A percentile compares a stretch with the other conserved stretches of the same genome.
Evolutionary conservation across 2,797 vertebrate species (phyloP).

Genomic region (Falco naumanni): DNA sequence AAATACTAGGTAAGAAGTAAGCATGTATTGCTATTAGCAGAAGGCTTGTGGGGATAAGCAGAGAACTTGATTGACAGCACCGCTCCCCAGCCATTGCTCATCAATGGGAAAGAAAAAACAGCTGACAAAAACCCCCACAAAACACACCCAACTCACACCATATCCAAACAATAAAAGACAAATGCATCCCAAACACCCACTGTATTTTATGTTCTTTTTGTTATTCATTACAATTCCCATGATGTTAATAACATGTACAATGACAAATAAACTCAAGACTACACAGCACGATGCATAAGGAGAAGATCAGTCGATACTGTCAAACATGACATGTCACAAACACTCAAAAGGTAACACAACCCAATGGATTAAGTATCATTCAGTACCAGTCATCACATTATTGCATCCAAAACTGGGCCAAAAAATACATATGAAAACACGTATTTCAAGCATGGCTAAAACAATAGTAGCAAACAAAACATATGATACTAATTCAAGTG

Average conservation of each 20-base stretch:
- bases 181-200: neutral
- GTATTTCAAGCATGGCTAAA: neutral
- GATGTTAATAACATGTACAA: neutral
- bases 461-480: neutral
- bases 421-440: neutral
- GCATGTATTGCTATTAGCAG: neutral
- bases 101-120: neutral
- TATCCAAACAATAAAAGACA: neutral
- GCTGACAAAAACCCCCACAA: neutral
- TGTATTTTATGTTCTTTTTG: conserved; percentile 9
- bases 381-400: neutral
- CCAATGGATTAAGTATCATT: neutral
- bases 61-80: neutral
- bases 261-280: conserved; percentile 23
- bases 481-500: neutral
- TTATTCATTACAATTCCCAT: neutral
- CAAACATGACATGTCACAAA: neutral
- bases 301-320: conserved; percentile 26
- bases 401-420: neutral
- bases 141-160: neutral
- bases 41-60: neutral
- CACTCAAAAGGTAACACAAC: neutral
- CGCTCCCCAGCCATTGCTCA: neutral
- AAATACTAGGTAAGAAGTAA: neutral
- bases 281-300: neutral